phyloP scores from a whole-genome alignment of 2,113 vertebrate species.

The Phalacrocorax brasilianus region DNA sequence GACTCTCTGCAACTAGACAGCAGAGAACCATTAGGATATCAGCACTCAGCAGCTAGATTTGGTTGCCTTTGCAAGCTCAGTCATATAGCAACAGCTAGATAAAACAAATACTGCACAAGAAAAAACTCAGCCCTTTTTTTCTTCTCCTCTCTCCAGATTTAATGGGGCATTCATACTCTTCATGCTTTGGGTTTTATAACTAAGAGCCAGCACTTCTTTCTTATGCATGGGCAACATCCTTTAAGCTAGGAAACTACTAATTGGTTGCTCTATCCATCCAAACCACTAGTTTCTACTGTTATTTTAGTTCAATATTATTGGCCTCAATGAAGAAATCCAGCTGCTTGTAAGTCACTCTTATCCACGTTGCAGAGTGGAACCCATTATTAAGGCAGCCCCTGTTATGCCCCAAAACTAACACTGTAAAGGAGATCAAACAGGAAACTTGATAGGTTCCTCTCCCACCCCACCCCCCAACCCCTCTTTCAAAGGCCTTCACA shows the following conservation, averaged over 20 bases:
- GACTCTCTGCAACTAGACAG: not conserved
- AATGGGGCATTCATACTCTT: not conserved
- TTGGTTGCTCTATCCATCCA: not conserved
- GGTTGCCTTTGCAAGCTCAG: not conserved
- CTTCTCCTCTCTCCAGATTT: not conserved
- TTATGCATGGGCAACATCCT: not conserved
- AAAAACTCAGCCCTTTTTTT: not conserved
- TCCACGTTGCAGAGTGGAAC: not conserved
- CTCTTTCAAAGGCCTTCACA: not conserved
- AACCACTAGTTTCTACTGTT: not conserved
- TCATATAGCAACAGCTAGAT: not conserved
- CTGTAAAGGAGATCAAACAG: not conserved
- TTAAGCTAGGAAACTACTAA: not conserved
- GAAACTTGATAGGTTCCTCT: not conserved
- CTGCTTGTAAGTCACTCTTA: not conserved
- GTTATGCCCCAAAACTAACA: not conserved
- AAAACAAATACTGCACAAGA: not conserved
- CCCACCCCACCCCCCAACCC: too few relatives aligned
- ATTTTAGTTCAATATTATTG: not conserved
- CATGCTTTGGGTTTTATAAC: not conserved
- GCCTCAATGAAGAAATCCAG: not conserved
- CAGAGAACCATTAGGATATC: not conserved
- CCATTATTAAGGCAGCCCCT: not conserved
- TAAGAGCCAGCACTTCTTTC: not conserved
- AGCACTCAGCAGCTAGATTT: not conserved